Conservation (phyloP, 2,888 invertebrate species). For the Pristionchus mayeri region DNA sequence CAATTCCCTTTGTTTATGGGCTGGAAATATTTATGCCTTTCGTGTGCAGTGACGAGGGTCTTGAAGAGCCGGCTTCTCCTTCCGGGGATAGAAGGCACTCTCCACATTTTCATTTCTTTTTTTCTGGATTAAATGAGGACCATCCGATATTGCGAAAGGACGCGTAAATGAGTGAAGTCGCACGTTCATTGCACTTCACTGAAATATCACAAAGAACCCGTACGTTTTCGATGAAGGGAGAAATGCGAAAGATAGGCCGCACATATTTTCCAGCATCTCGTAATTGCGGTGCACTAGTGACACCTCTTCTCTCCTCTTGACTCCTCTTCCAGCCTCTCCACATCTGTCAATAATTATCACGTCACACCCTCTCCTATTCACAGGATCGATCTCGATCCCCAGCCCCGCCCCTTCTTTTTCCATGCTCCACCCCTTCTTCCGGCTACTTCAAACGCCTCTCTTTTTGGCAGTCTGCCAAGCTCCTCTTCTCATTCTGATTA, state of each 20-base stretch:
- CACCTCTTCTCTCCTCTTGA: slow-evolving; percentile 19
- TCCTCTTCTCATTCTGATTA: background rate
- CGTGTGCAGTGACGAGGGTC: background rate
- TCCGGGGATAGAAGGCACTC: background rate
- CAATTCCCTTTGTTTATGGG: slow-evolving; percentile 30
- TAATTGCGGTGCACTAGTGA: background rate
- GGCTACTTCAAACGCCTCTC: slow-evolving; percentile 11
- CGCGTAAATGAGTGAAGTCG: too few relatives aligned
- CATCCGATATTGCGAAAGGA: too few relatives aligned
- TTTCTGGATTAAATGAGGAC: too few relatives aligned
- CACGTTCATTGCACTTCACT: too few relatives aligned
- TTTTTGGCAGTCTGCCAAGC: background rate
- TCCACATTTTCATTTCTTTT: too few relatives aligned
- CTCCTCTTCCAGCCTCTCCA: slow-evolving; percentile 7
- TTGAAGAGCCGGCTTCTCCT: background rate
- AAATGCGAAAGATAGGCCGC: too few relatives aligned
- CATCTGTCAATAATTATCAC: slow-evolving; percentile 45
- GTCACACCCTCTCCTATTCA: background rate
- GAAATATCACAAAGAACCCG: too few relatives aligned
- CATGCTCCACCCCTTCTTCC: background rate
- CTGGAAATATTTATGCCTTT: slow-evolving; percentile 22
- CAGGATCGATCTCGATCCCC: background rate
- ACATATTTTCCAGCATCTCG: too few relatives aligned
- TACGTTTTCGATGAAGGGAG: too few relatives aligned
- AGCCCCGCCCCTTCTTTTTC: background rate